Conservation (phyloP, 2,797 vertebrate genomes). For the Eremophila alpestris region DNA sequence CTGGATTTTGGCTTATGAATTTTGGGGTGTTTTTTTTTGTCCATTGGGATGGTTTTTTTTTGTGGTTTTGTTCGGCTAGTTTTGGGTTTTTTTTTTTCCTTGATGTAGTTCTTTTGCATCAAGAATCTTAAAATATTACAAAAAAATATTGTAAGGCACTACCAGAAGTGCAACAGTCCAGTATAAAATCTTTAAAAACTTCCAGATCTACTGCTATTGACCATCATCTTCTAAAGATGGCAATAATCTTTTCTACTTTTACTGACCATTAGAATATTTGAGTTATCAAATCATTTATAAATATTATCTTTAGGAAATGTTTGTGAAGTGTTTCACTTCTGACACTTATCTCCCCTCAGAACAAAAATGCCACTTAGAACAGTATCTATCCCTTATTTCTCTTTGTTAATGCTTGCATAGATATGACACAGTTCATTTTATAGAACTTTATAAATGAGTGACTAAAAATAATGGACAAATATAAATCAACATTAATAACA, state of each 20-base stretch:
- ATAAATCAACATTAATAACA: neutral
- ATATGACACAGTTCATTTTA: neutral
- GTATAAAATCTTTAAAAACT: neutral
- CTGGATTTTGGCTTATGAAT: neutral
- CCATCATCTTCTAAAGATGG: neutral
- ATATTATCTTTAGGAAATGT: neutral
- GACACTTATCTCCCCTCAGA: neutral
- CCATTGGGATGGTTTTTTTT: too few species aligned
- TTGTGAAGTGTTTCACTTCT: neutral
- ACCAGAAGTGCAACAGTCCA: neutral
- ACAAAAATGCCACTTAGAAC: neutral
- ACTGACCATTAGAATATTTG: neutral
- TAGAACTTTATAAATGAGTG: accelerated
- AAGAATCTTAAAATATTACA: neutral
- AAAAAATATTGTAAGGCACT: neutral
- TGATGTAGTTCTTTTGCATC: neutral
- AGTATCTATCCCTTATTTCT: neutral
- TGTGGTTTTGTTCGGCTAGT: neutral
- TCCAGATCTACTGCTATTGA: neutral
- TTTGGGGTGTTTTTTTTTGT: neutral
- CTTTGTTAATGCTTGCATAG: neutral
- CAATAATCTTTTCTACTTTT: neutral
- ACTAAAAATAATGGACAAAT: neutral
- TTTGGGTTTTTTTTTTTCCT: neutral
- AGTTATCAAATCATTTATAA: neutral